Percentiles rank a stretch among this genome's conserved stretches.
Conservation (phyloP, 1,140 invertebrate species). For the Centruroides sculpturatus region DNA sequence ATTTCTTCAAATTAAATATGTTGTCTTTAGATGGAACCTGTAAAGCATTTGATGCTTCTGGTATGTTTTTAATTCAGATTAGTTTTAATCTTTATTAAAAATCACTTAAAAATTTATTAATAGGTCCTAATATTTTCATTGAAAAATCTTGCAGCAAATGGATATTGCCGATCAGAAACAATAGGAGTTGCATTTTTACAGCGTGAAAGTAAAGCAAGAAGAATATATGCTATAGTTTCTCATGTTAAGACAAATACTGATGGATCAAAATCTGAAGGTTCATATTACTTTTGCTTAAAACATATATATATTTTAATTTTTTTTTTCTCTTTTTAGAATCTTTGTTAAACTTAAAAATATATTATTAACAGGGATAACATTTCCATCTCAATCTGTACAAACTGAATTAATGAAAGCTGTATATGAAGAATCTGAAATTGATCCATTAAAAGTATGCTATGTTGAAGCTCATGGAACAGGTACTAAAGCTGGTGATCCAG, state of each 20-base stretch:
- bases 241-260: constrained; percentile 80
- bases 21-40: constrained; percentile 74
- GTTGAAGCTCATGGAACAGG: constrained; percentile 36
- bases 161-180: constrained; percentile 57
- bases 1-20: constrained; percentile 85
- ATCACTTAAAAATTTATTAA: no score
- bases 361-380: constrained; percentile 30
- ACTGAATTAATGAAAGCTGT: constrained; percentile 25
- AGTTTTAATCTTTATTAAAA: no score
- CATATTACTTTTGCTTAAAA: constrained; percentile 38
- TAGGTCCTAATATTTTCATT: no score
- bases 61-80: constrained; percentile 27
- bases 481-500: constrained; percentile 76
- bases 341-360: neutral
- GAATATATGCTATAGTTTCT: constrained; percentile 42
- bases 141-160: no score
- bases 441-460: constrained; percentile 27
- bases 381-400: constrained; percentile 24
- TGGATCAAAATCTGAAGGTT: constrained; percentile 32
- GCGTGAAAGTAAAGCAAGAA: constrained; percentile 29
- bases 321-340: neutral
- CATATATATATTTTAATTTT: neutral
- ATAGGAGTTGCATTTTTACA: constrained; percentile 38
- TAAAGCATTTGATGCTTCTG: constrained; percentile 81
- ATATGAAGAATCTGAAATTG: constrained; percentile 25